Evolutionary conservation across 2,888 invertebrate species (phyloP), one percentile per base, ranked within the genome.

Genomic region (Cloeon dipterum): DNA sequence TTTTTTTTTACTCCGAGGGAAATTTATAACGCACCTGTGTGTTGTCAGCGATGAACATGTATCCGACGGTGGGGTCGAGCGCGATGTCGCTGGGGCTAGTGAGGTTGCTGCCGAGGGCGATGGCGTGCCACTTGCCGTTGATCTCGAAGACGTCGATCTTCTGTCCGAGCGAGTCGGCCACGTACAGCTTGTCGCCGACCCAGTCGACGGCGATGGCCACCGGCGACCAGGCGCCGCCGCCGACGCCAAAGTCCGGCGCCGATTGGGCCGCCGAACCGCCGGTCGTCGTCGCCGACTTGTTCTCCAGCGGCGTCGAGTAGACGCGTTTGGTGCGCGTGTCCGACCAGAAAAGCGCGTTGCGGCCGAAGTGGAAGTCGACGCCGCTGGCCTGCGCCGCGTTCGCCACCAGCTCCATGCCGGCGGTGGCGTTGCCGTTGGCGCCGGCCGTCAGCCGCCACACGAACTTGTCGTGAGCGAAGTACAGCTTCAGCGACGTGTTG

Each of bases 121-220:
- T 82, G 0, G 88, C 88, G 52, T 94, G 86, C 62, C 74, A 75
- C 38, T 75, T 66, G 0, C 82, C 85, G 46, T 75, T 76, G 45
- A 91, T 60, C 54, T 89, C 88, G 52, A 91, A 85, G 1, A 96
- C 78, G 52, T 93, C 93, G 39, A 98, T 76, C 61, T 86, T 88
- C 54, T 89, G 85, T 0, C 89, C 89, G 17, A 88, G 67, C 16
- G 79, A 72, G 55, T 96, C 94, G 0, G 86, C 86, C 16, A 93
- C 83, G 58, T 94, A 96, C 7, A 98, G 65, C 54, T 93, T 94
- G 54, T 89, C 81, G 0, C 89, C 89, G 32, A 96, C 74, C 89
- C 94, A 98, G 60, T 96, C 96, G 13, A 94, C 79, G 7, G 96
- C 93, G 35, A 96, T 55, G 0, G 88, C 78, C 1, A 83, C 77